phyloP scores from a whole-genome alignment of 1,140 invertebrate species.

The Frieseomelitta varia region DNA sequence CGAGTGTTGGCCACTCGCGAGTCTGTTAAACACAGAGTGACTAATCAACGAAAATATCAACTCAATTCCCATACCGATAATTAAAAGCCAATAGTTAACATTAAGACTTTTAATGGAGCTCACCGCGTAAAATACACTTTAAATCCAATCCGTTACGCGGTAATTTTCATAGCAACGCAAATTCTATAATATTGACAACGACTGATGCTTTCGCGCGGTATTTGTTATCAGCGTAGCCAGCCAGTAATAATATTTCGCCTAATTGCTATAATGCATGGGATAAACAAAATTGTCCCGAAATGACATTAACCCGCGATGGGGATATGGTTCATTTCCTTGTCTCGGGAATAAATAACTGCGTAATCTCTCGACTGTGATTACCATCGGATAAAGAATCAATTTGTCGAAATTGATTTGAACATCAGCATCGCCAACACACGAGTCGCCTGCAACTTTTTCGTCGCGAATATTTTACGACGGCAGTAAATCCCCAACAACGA shows the following conservation, averaged over 20 bases:
- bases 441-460: neutral
- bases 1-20: neutral
- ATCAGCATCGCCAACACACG: neutral
- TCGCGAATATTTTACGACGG: constrained; percentile 6
- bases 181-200: neutral
- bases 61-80: neutral
- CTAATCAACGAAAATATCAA: neutral
- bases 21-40: neutral
- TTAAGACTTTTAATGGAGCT: neutral
- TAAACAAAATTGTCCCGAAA: neutral
- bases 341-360: neutral
- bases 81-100: neutral
- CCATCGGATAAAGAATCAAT: neutral
- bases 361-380: neutral
- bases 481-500: constrained; percentile 15
- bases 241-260: neutral
- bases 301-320: no score
- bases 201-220: neutral
- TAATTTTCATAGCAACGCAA: neutral
- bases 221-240: neutral
- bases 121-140: neutral
- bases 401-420: neutral
- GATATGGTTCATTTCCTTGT: neutral
- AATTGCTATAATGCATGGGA: neutral
- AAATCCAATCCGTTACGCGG: neutral